Conservation (phyloP, 2,113 vertebrate genomes). For the Cephalophus harveyi region DNA sequence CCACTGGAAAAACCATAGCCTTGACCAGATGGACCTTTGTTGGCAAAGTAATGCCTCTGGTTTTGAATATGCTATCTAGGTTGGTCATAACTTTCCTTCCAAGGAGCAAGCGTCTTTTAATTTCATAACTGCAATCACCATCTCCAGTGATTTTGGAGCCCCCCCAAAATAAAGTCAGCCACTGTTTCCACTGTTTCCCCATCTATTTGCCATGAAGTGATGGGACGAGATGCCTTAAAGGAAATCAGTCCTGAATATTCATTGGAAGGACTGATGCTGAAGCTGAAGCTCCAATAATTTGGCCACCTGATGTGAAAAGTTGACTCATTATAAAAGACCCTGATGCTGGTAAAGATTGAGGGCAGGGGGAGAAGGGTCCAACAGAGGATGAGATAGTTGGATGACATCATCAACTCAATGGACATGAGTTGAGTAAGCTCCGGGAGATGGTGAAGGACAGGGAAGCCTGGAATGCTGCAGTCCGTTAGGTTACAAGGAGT, state of each 20-base stretch:
- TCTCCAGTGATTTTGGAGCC: no score
- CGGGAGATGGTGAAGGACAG: background rate
- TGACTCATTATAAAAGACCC: background rate
- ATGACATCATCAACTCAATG: background rate
- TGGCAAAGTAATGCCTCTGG: no score
- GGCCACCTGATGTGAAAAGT: background rate
- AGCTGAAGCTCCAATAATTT: background rate
- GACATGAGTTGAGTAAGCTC: background rate
- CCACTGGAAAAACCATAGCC: no score
- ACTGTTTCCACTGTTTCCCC: no score
- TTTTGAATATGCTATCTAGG: no score
- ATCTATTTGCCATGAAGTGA: no score
- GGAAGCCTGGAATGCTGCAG: background rate
- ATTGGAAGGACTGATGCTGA: background rate
- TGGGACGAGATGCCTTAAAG: background rate
- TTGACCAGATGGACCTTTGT: no score
- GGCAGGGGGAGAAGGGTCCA: background rate
- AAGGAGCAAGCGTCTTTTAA: no score
- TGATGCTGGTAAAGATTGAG: background rate
- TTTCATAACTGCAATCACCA: no score
- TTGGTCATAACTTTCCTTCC: no score
- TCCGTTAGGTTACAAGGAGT: background rate
- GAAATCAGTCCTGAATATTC: background rate
- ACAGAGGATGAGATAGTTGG: background rate
- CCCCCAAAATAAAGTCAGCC: fast-evolving